phyloP scores from a whole-genome alignment of 1,140 invertebrate species.

The Lamellibrachia luymesi region DNA sequence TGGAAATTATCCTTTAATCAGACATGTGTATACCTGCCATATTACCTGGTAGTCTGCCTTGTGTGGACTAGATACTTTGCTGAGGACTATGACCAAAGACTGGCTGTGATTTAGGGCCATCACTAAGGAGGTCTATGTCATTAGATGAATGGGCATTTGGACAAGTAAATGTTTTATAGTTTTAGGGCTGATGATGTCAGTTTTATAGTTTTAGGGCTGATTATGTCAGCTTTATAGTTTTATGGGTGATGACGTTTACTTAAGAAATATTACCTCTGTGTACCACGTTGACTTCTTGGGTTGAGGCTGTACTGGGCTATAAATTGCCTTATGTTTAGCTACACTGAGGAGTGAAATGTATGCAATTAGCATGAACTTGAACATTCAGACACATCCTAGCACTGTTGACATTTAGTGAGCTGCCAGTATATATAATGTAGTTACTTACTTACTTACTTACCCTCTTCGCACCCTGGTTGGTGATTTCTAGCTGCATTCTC shows the following conservation, averaged over 20 bases:
- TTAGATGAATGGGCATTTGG: neutral
- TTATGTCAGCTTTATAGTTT: neutral
- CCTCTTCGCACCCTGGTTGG: too few relatives aligned
- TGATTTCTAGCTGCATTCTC: too few relatives aligned
- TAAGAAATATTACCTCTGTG: neutral
- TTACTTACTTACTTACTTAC: too few relatives aligned
- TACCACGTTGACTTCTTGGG: neutral
- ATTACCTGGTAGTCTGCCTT: neutral
- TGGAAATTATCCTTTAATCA: neutral
- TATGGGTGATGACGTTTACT: neutral
- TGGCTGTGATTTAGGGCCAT: neutral
- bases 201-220: neutral
- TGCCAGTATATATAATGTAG: too few relatives aligned
- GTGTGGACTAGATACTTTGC: neutral
- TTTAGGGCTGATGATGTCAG: neutral
- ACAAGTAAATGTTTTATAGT: neutral
- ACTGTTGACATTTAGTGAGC: too few relatives aligned
- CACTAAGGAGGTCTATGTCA: neutral
- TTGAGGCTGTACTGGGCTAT: neutral
- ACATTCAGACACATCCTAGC: too few relatives aligned
- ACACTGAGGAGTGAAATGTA: too few relatives aligned
- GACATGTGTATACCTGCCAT: neutral
- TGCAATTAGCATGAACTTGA: too few relatives aligned
- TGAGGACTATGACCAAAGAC: neutral
- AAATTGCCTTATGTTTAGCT: too few relatives aligned